Percentiles rank a stretch among this genome's conserved stretches.
These are phyloP conservation scores for Latrodectus geometricus DNA, from an alignment of 1,140 invertebrate species.

Conservation along the genomic window DNA sequence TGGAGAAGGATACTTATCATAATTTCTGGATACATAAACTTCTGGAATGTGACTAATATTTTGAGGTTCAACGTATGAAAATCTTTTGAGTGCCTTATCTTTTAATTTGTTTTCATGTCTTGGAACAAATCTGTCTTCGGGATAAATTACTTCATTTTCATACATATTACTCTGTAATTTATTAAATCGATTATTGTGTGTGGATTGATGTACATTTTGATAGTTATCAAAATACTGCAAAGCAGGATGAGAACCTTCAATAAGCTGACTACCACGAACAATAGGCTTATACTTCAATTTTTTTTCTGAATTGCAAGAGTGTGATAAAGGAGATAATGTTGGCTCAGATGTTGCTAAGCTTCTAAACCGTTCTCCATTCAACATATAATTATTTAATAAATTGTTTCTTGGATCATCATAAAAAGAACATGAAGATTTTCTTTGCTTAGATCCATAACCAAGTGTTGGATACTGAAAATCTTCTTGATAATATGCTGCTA, in stretches of 20 bases:
- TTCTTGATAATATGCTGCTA: constrained; percentile 56
- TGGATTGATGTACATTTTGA: background rate
- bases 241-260: constrained; percentile 2
- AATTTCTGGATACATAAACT: background rate
- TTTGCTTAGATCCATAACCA: constrained; percentile 32
- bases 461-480: constrained; percentile 37
- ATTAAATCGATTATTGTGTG: constrained; percentile 1
- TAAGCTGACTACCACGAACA: constrained; percentile 2
- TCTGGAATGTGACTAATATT: background rate
- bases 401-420: constrained; percentile 41
- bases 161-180: background rate
- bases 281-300: constrained; percentile 6
- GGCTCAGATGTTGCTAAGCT: constrained; percentile 27
- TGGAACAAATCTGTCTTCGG: background rate
- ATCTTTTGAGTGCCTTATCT: constrained; percentile 1
- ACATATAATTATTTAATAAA: background rate
- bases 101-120: background rate
- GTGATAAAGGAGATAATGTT: background rate
- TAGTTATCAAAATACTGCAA: constrained; percentile 6
- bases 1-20: background rate
- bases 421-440: constrained; percentile 23
- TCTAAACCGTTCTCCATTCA: constrained; percentile 20
- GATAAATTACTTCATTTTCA: constrained; percentile 18
- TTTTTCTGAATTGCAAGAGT: background rate
- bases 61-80: constrained; percentile 23